phyloP scores from a whole-genome alignment of 2,113 vertebrate genomes.

The Antechinus flavipes region DNA sequence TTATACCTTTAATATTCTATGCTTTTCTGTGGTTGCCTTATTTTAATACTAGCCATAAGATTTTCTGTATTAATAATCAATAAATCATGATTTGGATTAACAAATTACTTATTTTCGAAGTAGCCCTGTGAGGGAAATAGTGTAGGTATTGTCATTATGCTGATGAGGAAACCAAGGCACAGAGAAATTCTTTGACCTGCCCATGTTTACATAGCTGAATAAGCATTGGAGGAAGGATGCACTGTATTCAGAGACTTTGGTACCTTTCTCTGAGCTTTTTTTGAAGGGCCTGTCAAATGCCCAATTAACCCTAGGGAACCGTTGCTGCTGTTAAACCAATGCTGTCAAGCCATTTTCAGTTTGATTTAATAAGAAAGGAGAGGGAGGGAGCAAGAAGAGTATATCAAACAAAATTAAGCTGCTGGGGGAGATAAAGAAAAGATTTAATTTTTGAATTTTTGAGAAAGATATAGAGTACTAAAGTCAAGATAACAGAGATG shows the following conservation, averaged over 20 bases:
- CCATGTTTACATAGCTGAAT: not conserved
- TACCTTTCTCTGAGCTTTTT: not conserved
- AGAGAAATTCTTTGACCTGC: not conserved
- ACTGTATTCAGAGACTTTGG: not conserved
- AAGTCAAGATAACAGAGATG: not conserved
- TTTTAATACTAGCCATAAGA: not conserved
- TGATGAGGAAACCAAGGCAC: not conserved
- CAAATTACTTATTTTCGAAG: not conserved
- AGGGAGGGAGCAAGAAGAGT: no score
- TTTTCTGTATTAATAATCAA: not conserved
- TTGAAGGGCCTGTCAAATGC: not conserved
- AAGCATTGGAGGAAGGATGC: not conserved
- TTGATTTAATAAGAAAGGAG: not conserved
- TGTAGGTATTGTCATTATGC: not conserved
- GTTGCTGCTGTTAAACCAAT: not conserved
- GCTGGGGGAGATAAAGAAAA: not conserved
- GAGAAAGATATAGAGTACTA: not conserved
- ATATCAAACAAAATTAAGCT: fast-evolving
- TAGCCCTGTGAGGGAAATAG: not conserved
- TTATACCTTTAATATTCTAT: not conserved
- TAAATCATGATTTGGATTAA: not conserved
- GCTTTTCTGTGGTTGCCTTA: not conserved
- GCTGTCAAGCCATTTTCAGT: not conserved
- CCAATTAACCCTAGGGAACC: not conserved
- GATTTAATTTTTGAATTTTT: not conserved